A percentile compares a stretch with the other conserved stretches of the same genome.
Conservation (phyloP, 2,888 invertebrate genomes). For the Clepsis dumicolana region DNA sequence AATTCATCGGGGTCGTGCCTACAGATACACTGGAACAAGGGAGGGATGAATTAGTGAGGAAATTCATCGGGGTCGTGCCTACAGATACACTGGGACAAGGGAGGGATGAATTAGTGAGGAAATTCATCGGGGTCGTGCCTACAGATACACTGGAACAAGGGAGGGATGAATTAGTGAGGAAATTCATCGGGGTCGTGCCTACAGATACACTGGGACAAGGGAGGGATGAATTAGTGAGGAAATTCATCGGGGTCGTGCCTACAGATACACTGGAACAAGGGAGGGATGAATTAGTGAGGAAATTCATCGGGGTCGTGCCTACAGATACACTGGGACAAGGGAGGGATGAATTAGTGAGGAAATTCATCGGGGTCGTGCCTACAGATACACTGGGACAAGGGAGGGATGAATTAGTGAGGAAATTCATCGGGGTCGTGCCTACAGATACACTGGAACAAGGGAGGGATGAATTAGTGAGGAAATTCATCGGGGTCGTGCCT, state of each 20-base stretch:
- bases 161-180: conserved; percentile 24
- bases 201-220: conserved; percentile 15
- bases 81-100: conserved; percentile 15
- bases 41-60: conserved; percentile 24
- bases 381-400: conserved; percentile 15
- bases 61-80: conserved; percentile 15
- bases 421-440: conserved; percentile 15
- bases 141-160: conserved; percentile 15
- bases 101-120: conserved; percentile 24
- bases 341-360: conserved; percentile 24
- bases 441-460: conserved; percentile 15
- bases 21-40: conserved; percentile 15
- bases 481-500: conserved; percentile 15
- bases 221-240: conserved; percentile 24
- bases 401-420: conserved; percentile 24
- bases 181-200: conserved; percentile 15
- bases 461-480: conserved; percentile 24
- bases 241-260: conserved; percentile 15
- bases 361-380: conserved; percentile 15
- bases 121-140: conserved; percentile 15
- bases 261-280: conserved; percentile 15
- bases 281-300: conserved; percentile 24
- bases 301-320: conserved; percentile 15
- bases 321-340: conserved; percentile 15
- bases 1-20: conserved; percentile 15